A percentile compares a stretch with the other conserved stretches of the same genome.
phyloP scores from a whole-genome alignment of 2,113 vertebrate genomes.

The Spheniscus mendiculus region DNA sequence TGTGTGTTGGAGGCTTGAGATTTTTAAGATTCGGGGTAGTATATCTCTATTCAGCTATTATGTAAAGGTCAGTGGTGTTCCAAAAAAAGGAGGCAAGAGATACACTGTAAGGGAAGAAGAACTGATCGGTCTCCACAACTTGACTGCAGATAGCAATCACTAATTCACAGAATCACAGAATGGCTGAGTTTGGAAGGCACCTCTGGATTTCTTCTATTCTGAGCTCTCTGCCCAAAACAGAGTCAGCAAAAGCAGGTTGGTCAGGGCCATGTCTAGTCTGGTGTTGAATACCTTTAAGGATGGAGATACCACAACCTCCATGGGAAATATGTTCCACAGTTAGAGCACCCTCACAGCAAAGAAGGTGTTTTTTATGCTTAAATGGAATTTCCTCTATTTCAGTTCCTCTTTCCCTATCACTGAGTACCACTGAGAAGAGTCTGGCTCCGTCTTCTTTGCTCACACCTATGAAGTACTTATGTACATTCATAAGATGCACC shows the following conservation, averaged over 20 bases:
- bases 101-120: not conserved
- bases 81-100: not conserved
- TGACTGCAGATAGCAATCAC: not conserved
- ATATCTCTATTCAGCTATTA: not conserved
- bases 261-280: not conserved
- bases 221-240: not conserved
- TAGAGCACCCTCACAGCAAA: not conserved
- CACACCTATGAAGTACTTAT: not conserved
- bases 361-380: not conserved
- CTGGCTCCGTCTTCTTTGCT: not conserved
- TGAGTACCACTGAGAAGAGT: not conserved
- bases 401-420: not conserved
- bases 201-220: not conserved
- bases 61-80: not conserved
- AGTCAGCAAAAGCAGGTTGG: not conserved
- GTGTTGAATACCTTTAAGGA: not conserved
- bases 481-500: not conserved
- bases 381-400: not conserved
- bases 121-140: not conserved
- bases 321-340: not conserved
- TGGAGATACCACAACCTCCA: not conserved
- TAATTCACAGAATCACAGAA: not conserved
- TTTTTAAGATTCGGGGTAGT: not conserved
- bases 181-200: not conserved
- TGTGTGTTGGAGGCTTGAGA: not conserved